phyloP scores from a whole-genome alignment of 2,797 vertebrate species.

The Schizopygopsis malacanthus region DNA sequence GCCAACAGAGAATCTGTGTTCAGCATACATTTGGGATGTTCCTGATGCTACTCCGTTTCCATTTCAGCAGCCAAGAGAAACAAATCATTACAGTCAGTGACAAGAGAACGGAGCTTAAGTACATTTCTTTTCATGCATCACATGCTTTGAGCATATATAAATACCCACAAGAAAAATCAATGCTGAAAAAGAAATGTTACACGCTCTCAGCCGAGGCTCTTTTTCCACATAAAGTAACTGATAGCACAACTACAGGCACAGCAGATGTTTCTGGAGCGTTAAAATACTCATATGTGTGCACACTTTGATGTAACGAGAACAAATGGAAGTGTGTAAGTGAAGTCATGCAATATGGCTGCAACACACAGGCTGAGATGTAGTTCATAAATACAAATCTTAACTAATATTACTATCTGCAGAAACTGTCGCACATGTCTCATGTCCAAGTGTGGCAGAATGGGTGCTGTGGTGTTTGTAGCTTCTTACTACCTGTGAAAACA shows the following conservation, averaged over 20 bases:
- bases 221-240: constrained; percentile 12
- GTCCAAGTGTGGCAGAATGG: neutral
- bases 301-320: constrained; percentile 19
- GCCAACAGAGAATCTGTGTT: constrained; percentile 18
- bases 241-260: constrained; percentile 6
- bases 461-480: neutral
- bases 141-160: constrained; percentile 12
- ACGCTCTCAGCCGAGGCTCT: constrained; percentile 5
- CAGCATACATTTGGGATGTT: constrained; percentile 1
- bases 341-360: neutral
- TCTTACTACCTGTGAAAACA: neutral
- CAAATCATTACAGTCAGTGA: constrained; percentile 15
- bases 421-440: neutral
- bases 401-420: neutral
- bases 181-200: neutral
- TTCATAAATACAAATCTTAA: neutral
- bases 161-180: constrained; percentile 22
- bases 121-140: constrained; percentile 25
- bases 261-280: constrained; percentile 29
- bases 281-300: constrained; percentile 20
- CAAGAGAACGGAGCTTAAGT: constrained; percentile 16
- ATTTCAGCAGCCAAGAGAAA: constrained; percentile 29
- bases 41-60: neutral
- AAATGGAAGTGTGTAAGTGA: neutral
- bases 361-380: neutral